Percentiles rank a stretch among this genome's conserved stretches.
These are phyloP conservation scores for Beaufortia kweichowensis DNA, from an alignment of 2,113 vertebrate species.

Conservation along the genomic window DNA sequence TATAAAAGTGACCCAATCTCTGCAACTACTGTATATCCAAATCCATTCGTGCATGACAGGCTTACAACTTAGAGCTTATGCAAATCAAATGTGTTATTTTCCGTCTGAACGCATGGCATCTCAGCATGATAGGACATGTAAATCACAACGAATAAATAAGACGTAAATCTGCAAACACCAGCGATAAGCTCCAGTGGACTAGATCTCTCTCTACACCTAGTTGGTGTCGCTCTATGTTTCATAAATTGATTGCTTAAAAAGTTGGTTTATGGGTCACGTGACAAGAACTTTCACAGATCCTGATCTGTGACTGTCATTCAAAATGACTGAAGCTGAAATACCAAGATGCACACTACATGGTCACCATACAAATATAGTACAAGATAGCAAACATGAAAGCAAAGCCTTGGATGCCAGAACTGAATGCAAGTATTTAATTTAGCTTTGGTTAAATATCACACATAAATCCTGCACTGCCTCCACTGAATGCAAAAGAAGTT, in stretches of 20 bases:
- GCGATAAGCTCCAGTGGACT: constrained; percentile 4
- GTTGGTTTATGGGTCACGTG: too few species aligned
- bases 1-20: constrained; percentile 57
- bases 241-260: too few species aligned
- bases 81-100: constrained; percentile 52
- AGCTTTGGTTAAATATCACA: too few species aligned
- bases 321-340: constrained; percentile 41
- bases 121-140: constrained; percentile 28
- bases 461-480: too few species aligned
- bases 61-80: constrained; percentile 39
- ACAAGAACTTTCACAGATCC: too few species aligned
- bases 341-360: too few species aligned
- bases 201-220: background rate
- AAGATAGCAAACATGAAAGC: too few species aligned
- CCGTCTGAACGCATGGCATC: constrained; percentile 48
- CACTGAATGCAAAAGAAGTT: background rate
- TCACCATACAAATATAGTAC: too few species aligned
- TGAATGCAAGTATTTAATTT: too few species aligned
- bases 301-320: constrained; percentile 35
- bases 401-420: too few species aligned
- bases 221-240: background rate
- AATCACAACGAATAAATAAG: constrained; percentile 4
- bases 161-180: constrained; percentile 14
- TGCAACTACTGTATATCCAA: constrained; percentile 56
- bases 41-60: constrained; percentile 38